Base-by-base conservation (phyloP, 2,888 invertebrate species). In the Cheilosia variabilis region DNA sequence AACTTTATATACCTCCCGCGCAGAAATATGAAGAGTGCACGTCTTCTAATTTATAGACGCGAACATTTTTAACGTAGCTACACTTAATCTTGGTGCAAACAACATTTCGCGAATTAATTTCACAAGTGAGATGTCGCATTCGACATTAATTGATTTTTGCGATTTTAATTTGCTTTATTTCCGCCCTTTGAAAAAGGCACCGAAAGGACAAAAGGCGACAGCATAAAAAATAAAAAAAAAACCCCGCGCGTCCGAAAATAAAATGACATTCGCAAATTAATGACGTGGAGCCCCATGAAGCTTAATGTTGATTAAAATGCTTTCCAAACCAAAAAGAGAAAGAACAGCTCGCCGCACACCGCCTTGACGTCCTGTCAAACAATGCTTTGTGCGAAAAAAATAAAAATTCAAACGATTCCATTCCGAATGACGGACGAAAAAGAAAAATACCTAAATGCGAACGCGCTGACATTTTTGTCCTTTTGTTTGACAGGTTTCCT, bases 231-330 rank as follows among this genome's bases (percentile, higher is more conserved):
- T 45, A 27, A 68, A 52, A 31, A 24, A 57, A 72, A 66, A 7
- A 17, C 19, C 24, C 3, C 27, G 37, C 47, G 58, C 66, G 47
- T 27, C 57, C 47, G 22, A 37, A 52, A 77, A 77, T 68, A 72
- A 76, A 81, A 81, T 80, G 86, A 66, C 86, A 86, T 86, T 86
- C 55, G 81, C 81, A 86, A 81, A 86, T 86, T 86, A 86, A 86
- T 86, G 86, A 86, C 81, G 81, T 86, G 81, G 81, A 86, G 81
- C 81, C 86, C 76, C 86, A 86, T 86, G 81, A 81, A 86, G 86
- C 86, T 86, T 86, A 86, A 86, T 86, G 86, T 81, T 86, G 86
- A 86, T 86, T 86, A 86, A 86, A 86, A 86, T 86, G 81, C 86
- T 86, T 86, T 76, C 53, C 37, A 37, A 13, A 37, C 31, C 31